phyloP scores from a whole-genome alignment of 2,113 vertebrate genomes.

The Crotalus viridis region DNA sequence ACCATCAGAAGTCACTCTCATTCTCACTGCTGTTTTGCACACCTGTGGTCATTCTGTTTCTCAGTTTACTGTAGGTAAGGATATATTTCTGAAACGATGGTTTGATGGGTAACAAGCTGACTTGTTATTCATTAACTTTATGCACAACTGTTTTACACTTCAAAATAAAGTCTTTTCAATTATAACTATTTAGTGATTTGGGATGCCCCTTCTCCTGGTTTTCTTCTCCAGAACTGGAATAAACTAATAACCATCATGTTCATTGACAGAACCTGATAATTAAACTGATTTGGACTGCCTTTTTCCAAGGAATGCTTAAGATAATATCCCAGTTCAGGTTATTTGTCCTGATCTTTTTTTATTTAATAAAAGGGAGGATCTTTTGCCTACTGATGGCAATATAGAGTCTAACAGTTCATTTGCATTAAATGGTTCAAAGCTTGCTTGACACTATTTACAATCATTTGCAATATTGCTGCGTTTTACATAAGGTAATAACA shows the following conservation, averaged over 20 bases:
- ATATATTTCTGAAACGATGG: background rate
- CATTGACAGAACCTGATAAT: background rate
- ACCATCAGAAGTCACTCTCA: background rate
- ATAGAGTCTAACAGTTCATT: background rate
- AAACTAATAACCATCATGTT: background rate
- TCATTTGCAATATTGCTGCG: background rate
- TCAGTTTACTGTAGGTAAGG: background rate
- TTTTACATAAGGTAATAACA: background rate
- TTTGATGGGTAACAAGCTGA: background rate
- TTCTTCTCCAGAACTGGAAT: background rate
- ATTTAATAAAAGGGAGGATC: background rate
- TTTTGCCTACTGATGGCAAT: background rate
- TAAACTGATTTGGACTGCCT: background rate
- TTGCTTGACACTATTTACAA: background rate
- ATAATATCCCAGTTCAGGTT: background rate
- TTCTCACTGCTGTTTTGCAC: background rate
- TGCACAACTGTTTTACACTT: background rate
- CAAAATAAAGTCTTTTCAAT: background rate
- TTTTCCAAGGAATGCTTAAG: background rate
- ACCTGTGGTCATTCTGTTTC: background rate
- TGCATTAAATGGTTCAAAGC: background rate
- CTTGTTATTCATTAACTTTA: background rate
- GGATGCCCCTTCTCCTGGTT: background rate
- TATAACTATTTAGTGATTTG: background rate
- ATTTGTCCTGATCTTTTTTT: background rate